These are phyloP conservation scores for Pheosia tremula DNA, from an alignment of 2,888 invertebrate species.

Conservation along the genomic window DNA sequence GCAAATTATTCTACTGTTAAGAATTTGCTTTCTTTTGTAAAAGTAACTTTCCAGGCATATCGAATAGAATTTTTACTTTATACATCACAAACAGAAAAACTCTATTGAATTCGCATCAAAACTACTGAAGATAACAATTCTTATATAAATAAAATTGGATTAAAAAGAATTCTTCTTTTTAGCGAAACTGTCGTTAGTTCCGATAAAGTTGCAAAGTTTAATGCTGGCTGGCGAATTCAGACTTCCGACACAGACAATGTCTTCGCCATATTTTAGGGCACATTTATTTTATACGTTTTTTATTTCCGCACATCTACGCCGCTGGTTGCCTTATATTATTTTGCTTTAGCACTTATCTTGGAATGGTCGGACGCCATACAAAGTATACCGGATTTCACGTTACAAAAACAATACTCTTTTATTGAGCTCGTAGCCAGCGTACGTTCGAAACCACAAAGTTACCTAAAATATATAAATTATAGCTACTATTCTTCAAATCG, in stretches of 20 bases:
- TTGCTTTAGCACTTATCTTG: background rate
- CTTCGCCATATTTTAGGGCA: constrained; percentile 54
- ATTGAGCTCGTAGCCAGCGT: no score
- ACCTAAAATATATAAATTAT: no score
- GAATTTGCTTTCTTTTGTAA: no score
- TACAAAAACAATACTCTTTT: background rate
- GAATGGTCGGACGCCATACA: background rate
- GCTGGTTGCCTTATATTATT: constrained; percentile 5
- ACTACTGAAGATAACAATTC: constrained; percentile 1
- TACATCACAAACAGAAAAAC: background rate
- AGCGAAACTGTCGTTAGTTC: constrained; percentile 57
- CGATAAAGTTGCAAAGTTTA: constrained; percentile 53
- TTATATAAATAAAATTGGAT: constrained; percentile 48
- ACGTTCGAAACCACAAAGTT: no score
- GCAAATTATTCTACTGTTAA: no score
- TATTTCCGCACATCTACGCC: constrained; percentile 27
- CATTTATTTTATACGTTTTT: constrained; percentile 55
- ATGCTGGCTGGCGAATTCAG: constrained; percentile 45
- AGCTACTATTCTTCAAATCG: no score
- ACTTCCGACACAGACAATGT: constrained; percentile 55
- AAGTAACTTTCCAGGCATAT: background rate
- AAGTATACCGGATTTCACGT: background rate
- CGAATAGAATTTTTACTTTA: background rate
- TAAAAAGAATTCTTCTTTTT: constrained; percentile 50
- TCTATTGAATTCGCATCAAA: background rate